A percentile compares a stretch with the other conserved stretches of the same genome.
These are phyloP conservation scores for Thunnus thynnus DNA, from an alignment of 2,113 vertebrate genomes.

Conservation along the genomic window DNA sequence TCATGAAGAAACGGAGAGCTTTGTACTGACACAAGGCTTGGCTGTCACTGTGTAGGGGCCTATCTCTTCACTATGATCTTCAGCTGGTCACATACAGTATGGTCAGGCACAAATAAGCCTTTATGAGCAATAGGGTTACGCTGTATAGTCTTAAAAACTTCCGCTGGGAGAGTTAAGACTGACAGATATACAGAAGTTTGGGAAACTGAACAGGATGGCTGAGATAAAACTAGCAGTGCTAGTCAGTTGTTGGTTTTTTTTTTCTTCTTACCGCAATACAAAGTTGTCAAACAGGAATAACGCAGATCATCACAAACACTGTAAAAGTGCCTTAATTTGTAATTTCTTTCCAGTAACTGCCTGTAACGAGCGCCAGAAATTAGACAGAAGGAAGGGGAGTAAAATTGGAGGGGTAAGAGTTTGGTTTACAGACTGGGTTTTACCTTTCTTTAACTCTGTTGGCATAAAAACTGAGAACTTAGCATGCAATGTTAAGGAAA, in stretches of 20 bases:
- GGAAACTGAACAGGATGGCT: background rate
- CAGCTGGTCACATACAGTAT: conserved; percentile 40
- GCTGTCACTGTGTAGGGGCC: conserved; percentile 60
- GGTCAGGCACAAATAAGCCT: conserved; percentile 59
- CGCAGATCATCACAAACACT: background rate
- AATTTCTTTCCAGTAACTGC: background rate
- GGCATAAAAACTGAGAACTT: no score
- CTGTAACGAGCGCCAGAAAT: background rate
- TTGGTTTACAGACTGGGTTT: no score
- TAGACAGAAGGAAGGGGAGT: no score
- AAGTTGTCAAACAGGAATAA: background rate
- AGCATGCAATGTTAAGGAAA: no score
- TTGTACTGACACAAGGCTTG: conserved; percentile 76
- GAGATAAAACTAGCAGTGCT: conserved; percentile 3
- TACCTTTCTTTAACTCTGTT: no score
- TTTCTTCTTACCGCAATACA: background rate
- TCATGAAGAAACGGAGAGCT: conserved; percentile 77
- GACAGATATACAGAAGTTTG: background rate
- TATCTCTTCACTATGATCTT: conserved; percentile 67
- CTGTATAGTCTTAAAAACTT: conserved; percentile 5
- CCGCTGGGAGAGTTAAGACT: background rate
- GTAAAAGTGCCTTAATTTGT: background rate
- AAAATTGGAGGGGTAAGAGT: no score
- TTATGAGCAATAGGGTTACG: conserved; percentile 36
- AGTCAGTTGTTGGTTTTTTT: background rate